Evolutionary conservation across 1,140 invertebrate species (phyloP).

Genomic region (Drosophila guanche): DNA sequence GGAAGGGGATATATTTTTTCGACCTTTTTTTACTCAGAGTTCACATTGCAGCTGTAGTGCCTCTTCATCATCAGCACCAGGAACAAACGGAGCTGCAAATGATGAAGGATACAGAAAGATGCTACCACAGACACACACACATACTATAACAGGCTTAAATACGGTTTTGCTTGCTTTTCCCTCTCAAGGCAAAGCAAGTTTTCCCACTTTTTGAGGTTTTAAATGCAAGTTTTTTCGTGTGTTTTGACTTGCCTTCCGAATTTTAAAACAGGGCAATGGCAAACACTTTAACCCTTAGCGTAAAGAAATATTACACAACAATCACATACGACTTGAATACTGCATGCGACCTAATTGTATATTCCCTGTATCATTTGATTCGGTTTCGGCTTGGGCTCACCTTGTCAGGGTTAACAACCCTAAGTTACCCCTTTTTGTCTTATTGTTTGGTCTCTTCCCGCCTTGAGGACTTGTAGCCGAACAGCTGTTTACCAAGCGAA

Average conservation of each 20-base stretch:
- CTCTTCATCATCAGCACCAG: conserved; percentile 67
- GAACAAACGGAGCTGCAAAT: conserved; percentile 54
- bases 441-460: neutral
- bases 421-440: conserved; percentile 46
- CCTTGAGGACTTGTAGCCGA: conserved; percentile 18
- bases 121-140: conserved; percentile 29
- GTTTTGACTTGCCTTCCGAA: conserved; percentile 2
- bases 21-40: conserved; percentile 27
- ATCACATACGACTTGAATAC: neutral
- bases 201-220: conserved; percentile 63
- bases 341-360: conserved; percentile 29
- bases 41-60: conserved; percentile 45
- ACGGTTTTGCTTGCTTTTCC: conserved; percentile 43
- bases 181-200: conserved; percentile 56
- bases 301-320: neutral
- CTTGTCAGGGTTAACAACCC: conserved; percentile 42
- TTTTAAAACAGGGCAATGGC: neutral
- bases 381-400: neutral
- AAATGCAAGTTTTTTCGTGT: conserved; percentile 40
- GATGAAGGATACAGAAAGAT: conserved; percentile 64
- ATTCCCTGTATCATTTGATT: conserved; percentile 3
- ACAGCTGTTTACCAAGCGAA: conserved; percentile 51
- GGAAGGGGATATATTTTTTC: conserved; percentile 25
- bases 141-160: conserved; percentile 48
- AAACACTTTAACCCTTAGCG: neutral